Conservation (phyloP, 2,113 vertebrate species). For the Romanogobio albipinnatus region DNA sequence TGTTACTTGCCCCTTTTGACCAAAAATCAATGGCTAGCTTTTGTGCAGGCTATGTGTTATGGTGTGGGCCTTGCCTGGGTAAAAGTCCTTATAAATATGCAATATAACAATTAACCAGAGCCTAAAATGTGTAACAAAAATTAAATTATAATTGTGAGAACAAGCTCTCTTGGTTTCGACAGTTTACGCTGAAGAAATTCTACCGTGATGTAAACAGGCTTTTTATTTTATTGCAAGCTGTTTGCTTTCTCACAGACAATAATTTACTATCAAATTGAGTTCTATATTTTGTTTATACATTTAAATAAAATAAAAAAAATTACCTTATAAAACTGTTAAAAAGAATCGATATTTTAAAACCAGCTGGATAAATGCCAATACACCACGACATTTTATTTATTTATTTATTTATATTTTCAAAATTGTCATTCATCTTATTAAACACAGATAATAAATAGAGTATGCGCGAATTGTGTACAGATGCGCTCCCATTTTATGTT, state of each 20-base stretch:
- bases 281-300: not conserved
- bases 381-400: not conserved
- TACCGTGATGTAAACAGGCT: not conserved
- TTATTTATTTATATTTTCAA: no score
- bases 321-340: not conserved
- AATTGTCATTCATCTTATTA: not conserved
- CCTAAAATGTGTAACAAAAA: not conserved
- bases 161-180: conserved; percentile 27
- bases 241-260: not conserved
- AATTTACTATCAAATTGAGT: not conserved
- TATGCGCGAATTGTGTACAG: not conserved
- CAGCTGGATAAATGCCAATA: not conserved
- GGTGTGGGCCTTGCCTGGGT: conserved; percentile 18
- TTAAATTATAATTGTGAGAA: not conserved
- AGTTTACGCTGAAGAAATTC: conserved; percentile 30
- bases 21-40: not conserved
- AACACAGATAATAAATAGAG: not conserved
- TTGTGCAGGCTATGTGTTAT: not conserved
- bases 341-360: not conserved
- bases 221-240: conserved; percentile 33
- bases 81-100: not conserved
- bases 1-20: not conserved
- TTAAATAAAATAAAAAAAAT: no score
- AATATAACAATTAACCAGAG: not conserved
- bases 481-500: conserved; percentile 15